Percentiles rank a stretch among this genome's conserved stretches.
Evolutionary conservation across 1,140 invertebrate genomes (phyloP).

Genomic region (Trachymyrmex cornetzi): DNA sequence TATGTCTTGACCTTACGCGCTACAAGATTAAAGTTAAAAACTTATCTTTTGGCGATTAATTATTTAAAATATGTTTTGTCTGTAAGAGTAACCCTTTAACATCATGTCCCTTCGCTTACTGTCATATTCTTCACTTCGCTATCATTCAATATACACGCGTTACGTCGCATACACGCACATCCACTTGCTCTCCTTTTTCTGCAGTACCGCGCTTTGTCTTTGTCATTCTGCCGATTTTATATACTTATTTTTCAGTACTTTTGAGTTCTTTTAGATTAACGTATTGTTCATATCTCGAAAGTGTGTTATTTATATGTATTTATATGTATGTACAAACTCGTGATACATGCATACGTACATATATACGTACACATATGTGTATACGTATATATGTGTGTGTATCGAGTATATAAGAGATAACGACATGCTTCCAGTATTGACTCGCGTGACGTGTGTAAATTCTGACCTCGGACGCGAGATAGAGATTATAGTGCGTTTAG

Average conservation of each 20-base stretch:
- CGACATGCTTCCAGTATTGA: conserved; percentile 35
- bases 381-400: conserved; percentile 29
- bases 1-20: conserved; percentile 80
- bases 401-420: conserved; percentile 44
- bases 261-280: conserved; percentile 46
- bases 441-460: conserved; percentile 7
- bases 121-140: conserved; percentile 25
- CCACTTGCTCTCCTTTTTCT: conserved; percentile 74
- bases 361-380: conserved; percentile 14
- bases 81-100: conserved; percentile 69
- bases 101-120: conserved; percentile 56
- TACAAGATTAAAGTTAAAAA: conserved; percentile 84
- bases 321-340: conserved; percentile 32
- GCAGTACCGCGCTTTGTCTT: conserved; percentile 45
- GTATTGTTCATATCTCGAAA: conserved; percentile 50
- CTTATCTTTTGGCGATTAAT: conserved; percentile 86
- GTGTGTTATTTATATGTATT: conserved; percentile 57
- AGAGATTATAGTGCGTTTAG: conserved; percentile 68
- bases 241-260: neutral
- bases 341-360: conserved; percentile 38
- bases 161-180: conserved; percentile 41
- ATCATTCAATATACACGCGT: conserved; percentile 61
- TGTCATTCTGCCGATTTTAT: neutral
- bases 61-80: conserved; percentile 86
- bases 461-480: conserved; percentile 19